These are phyloP conservation scores for Salminus brasiliensis DNA, from an alignment of 2,113 vertebrate species.

Conservation along the genomic window DNA sequence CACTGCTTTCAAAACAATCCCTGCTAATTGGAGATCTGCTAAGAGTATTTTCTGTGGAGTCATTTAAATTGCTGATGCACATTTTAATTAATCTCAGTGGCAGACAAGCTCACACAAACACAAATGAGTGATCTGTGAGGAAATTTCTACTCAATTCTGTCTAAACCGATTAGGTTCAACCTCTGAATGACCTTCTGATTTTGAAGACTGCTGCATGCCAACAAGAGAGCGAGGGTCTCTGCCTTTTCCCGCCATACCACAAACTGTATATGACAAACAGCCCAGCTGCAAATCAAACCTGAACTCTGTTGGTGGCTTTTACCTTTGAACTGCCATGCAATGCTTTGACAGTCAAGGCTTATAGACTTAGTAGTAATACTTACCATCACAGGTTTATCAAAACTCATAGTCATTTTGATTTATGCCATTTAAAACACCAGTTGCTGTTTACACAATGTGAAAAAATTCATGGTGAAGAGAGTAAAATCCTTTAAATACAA, in stretches of 20 bases:
- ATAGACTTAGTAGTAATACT: too few species aligned
- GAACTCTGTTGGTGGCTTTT: background rate
- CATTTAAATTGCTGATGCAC: background rate
- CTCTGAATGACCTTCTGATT: background rate
- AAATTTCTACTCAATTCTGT: background rate
- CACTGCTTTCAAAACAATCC: conserved; percentile 26
- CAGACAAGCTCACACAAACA: background rate
- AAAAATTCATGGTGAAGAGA: too few species aligned
- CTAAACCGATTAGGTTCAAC: background rate
- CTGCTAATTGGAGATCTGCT: background rate
- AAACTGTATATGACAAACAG: background rate
- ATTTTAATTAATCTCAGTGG: background rate
- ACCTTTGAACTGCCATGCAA: background rate
- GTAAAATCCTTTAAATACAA: too few species aligned
- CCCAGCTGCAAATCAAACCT: background rate
- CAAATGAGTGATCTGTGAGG: background rate
- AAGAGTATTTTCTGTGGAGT: background rate
- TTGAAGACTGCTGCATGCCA: background rate
- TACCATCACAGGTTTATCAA: too few species aligned
- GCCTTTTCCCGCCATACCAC: background rate
- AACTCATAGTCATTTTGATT: too few species aligned
- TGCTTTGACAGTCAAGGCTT: too few species aligned
- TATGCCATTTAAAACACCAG: too few species aligned
- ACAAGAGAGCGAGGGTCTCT: background rate
- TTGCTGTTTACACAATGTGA: too few species aligned